Base-by-base conservation (phyloP, 2,888 invertebrate species). In the Salticus scenicus region DNA sequence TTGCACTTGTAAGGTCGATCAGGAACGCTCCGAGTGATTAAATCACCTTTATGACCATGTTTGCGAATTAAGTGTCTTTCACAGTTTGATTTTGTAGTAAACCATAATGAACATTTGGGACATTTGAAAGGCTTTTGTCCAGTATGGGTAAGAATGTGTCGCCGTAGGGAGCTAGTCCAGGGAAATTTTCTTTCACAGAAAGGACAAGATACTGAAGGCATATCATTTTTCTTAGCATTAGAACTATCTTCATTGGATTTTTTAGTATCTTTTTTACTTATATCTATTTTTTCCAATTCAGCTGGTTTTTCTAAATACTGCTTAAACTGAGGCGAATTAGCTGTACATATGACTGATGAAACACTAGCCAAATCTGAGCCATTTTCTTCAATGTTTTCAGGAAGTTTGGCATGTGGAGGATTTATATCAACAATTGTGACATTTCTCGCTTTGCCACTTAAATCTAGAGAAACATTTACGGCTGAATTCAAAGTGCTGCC, bases 1-100 rank as follows among this genome's bases (percentile, higher is more conserved):
- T 94, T 94, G 90, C 96, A 96, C 90, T 96, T 96, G 92, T 93
- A 96, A 0, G 94, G 96, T 88, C 94, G 92, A 89, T 95, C 95
- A 0, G 95, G 95, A 0, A 95, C 95, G 88, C 94, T 94, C 88
- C 95, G 92, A 91, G 88, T 92, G 91, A 80, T 69, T 30, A 88
- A 37, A 30, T 83, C 78, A 8, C 87, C 75, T 41, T 87, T 88
- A 14, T 86, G 87, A 27, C 88, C 91, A 90, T 98, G 98, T 90
- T 98, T 98, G 47, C 98, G 93, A 75, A 97, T 92, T 84, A 98
- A 92, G 91, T 98, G 98, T 14, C 98, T 95, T 90, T 98, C 98
- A 91, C 98, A 97, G 92, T 98, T 98, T 10, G 98, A 98, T 91
- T 98, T 98, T 0, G 98, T 98, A 42, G 98, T 98, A 91, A 98